Conservation (phyloP, 2,888 invertebrate genomes). For the Plemyria rubiginata region DNA sequence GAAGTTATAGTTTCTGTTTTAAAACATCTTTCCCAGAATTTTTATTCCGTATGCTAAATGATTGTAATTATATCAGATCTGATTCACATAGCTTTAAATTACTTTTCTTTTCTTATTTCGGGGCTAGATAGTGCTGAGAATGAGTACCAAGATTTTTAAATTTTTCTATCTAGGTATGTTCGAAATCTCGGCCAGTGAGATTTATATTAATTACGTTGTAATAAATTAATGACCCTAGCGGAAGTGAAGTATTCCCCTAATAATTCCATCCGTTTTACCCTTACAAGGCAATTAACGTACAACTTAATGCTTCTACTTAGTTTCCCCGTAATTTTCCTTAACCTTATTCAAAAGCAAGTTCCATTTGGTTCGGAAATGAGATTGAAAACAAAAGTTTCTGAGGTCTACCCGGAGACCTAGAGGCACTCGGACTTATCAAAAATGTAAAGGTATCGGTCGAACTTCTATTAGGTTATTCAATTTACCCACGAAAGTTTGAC, state of each 20-base stretch:
- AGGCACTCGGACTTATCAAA: slow-evolving; percentile 36
- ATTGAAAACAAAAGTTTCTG: slow-evolving; percentile 34
- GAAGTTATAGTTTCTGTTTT: no score
- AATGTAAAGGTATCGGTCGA: slow-evolving; percentile 37
- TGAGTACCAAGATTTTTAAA: no score
- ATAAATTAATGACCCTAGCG: slow-evolving; percentile 42
- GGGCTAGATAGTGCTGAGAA: no score
- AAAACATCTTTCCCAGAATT: no score
- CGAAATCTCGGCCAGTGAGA: slow-evolving; percentile 8
- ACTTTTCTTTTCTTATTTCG: no score
- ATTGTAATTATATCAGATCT: no score
- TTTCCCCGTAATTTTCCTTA: slow-evolving; percentile 41
- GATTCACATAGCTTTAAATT: no score
- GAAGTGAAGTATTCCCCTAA: slow-evolving; percentile 45
- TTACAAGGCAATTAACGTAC: slow-evolving; percentile 49
- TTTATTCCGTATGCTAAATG: no score
- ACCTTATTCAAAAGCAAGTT: slow-evolving; percentile 31
- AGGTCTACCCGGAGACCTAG: slow-evolving; percentile 29
- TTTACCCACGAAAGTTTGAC: slow-evolving; percentile 34
- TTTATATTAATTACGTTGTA: slow-evolving; percentile 34
- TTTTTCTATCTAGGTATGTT: background rate
- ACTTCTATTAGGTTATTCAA: slow-evolving; percentile 38
- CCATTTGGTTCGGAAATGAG: slow-evolving; percentile 27
- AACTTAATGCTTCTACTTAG: slow-evolving; percentile 42
- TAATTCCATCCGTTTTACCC: slow-evolving; percentile 54